phyloP scores from a whole-genome alignment of 2,888 invertebrate species.

The Hyalella azteca region DNA sequence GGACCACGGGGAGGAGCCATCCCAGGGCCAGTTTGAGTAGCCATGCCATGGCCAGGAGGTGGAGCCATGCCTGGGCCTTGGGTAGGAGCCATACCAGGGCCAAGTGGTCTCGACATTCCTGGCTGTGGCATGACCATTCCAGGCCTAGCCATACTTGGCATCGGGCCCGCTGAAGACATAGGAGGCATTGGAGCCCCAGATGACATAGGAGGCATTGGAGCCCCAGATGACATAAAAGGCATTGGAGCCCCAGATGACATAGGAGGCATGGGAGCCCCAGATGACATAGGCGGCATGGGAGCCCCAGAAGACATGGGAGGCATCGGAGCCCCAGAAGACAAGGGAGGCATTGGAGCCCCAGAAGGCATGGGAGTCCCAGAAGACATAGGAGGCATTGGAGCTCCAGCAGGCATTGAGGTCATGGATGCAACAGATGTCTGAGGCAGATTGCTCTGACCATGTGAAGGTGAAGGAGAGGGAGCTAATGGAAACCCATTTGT shows the following conservation, averaged over 20 bases:
- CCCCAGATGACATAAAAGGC: background rate
- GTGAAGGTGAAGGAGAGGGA: background rate
- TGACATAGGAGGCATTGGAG: conserved; percentile 3
- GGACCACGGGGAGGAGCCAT: conserved; percentile 41
- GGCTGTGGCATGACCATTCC: conserved; percentile 59
- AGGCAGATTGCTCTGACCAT: background rate
- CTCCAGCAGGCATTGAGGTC: background rate
- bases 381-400: background rate
- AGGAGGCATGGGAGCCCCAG: conserved; percentile 13
- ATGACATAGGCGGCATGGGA: conserved; percentile 35
- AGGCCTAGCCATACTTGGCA: conserved; percentile 1
- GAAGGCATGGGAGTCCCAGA: background rate
- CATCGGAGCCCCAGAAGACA: conserved; percentile 20
- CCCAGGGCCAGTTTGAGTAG: conserved; percentile 48
- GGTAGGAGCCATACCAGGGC: conserved; percentile 59
- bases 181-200: conserved; percentile 60
- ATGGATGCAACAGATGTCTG: background rate
- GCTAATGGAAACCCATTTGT: conserved; percentile 1
- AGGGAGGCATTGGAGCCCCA: conserved; percentile 2
- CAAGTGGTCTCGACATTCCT: conserved; percentile 29
- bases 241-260: conserved; percentile 6
- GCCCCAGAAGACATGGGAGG: conserved; percentile 37
- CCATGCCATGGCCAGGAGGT: conserved; percentile 59
- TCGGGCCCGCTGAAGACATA: conserved; percentile 46
- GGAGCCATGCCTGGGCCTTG: conserved; percentile 34